phyloP scores from a whole-genome alignment of 2,797 vertebrate genomes.

The Sebastes glaucus region DNA sequence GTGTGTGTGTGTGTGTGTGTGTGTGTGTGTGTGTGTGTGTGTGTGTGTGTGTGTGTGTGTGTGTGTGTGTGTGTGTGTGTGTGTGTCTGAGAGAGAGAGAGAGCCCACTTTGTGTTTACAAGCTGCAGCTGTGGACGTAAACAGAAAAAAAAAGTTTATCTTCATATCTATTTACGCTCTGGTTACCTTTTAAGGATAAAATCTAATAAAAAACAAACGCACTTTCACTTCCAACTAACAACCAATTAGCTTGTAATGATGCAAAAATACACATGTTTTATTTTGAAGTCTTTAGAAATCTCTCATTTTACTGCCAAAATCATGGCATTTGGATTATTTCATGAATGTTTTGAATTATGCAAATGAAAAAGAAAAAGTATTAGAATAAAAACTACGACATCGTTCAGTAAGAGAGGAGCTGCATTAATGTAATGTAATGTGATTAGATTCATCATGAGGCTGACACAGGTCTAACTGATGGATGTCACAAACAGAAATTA shows the following conservation, averaged over 20 bases:
- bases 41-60: not conserved
- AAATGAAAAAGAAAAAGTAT: not conserved
- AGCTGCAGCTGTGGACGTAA: not conserved
- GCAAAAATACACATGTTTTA: not conserved
- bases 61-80: not conserved
- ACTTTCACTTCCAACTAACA: not conserved
- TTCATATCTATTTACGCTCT: conserved; percentile 9
- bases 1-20: not conserved
- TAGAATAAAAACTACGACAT: not conserved
- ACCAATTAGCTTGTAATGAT: not conserved
- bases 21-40: not conserved
- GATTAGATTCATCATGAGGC: conserved; percentile 42
- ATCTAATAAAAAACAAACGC: not conserved
- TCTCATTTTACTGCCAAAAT: not conserved
- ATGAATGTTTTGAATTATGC: not conserved
- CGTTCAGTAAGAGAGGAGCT: not conserved
- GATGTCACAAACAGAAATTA: conserved; percentile 47
- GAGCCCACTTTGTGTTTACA: not conserved
- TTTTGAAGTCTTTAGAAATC: not conserved
- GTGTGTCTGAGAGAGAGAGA: not conserved
- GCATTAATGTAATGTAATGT: conserved; percentile 37
- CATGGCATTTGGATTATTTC: not conserved
- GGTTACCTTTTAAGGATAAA: not conserved
- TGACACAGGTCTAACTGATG: conserved; percentile 26
- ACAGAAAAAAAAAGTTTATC: conserved; percentile 19